Evolutionary conservation across 1,140 invertebrate genomes (phyloP).

Genomic region (Polyergus mexicanus): DNA sequence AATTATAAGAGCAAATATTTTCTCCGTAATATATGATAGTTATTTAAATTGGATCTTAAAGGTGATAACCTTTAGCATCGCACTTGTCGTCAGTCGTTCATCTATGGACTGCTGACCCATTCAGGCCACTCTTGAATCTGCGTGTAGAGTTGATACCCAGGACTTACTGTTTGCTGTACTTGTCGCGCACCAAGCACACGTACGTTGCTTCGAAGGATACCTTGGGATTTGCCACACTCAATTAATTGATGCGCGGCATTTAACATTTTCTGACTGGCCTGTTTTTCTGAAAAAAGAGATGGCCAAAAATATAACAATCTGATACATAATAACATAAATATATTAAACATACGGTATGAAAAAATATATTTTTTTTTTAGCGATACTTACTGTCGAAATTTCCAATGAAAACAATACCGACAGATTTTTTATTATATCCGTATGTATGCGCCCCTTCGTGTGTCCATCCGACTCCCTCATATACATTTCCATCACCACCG

Average conservation of each 20-base stretch:
- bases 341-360: neutral
- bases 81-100: neutral
- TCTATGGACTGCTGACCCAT: slow-evolving; percentile 67
- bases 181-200: slow-evolving; percentile 89
- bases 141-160: slow-evolving; percentile 88
- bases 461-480: slow-evolving; percentile 93
- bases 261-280: slow-evolving; percentile 87
- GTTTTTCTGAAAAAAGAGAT: slow-evolving; percentile 85
- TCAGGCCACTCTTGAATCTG: slow-evolving; percentile 82
- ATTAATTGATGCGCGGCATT: slow-evolving; percentile 88
- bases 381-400: slow-evolving; percentile 79
- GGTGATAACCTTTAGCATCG: neutral
- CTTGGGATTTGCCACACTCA: slow-evolving; percentile 88
- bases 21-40: neutral
- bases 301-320: neutral
- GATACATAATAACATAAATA: slow-evolving; percentile 18
- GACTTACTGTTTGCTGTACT: slow-evolving; percentile 88
- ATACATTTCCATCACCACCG: slow-evolving; percentile 92
- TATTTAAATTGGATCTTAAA: neutral
- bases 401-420: slow-evolving; percentile 86
- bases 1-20: neutral
- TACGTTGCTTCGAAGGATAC: slow-evolving; percentile 88
- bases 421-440: slow-evolving; percentile 84
- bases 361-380: neutral
- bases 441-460: slow-evolving; percentile 90